phyloP scores from a whole-genome alignment of 2,113 vertebrate genomes.

The Takifugu bimaculatus region DNA sequence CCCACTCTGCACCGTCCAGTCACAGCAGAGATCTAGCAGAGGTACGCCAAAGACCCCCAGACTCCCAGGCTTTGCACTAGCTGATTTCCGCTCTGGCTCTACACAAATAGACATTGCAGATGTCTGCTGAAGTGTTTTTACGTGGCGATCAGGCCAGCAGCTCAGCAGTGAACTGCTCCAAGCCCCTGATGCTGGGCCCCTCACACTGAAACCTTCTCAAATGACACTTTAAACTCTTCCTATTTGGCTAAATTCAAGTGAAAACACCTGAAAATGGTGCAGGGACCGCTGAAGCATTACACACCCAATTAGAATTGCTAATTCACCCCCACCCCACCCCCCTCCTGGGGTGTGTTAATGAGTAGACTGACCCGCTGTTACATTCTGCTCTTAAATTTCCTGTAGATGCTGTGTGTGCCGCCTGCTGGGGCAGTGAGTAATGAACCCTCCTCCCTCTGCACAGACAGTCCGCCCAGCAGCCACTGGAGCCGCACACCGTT shows the following conservation, averaged over 20 bases:
- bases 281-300: neutral
- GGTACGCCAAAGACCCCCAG: conserved; percentile 18
- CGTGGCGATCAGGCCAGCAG: neutral
- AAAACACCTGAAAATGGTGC: conserved; percentile 1
- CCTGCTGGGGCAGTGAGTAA: conserved; percentile 51
- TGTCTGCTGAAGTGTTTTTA: neutral
- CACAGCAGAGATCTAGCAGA: conserved; percentile 40
- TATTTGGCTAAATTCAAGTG: neutral
- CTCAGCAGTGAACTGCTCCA: neutral
- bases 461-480: conserved; percentile 8
- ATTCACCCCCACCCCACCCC: conserved; percentile 11
- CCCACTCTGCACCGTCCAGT: conserved; percentile 58
- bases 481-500: conserved; percentile 46
- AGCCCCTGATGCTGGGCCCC: neutral
- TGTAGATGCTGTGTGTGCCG: conserved; percentile 44
- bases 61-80: neutral
- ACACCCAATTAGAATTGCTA: conserved; percentile 40
- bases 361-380: conserved; percentile 58
- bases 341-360: conserved; percentile 50
- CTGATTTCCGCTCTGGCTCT: neutral
- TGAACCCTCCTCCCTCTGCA: conserved; percentile 50
- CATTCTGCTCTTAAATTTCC: conserved; percentile 62
- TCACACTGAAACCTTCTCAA: neutral
- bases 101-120: neutral
- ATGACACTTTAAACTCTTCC: neutral